Conservation (phyloP, 2,797 vertebrate species). For the Rhabdophis nuchalis region DNA sequence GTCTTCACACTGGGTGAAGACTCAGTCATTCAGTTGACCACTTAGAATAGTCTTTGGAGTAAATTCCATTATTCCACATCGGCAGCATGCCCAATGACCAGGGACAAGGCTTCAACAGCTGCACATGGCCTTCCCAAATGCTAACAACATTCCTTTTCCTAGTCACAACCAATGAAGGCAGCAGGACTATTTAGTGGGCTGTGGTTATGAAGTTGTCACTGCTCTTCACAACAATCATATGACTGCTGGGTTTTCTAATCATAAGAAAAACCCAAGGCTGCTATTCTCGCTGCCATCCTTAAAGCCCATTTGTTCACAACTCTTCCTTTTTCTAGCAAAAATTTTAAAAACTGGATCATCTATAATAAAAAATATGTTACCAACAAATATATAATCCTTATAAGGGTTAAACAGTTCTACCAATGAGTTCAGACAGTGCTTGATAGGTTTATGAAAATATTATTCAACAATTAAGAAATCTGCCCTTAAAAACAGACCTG, state of each 20-base stretch:
- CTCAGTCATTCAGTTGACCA: background rate
- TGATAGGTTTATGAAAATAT: conserved; percentile 21
- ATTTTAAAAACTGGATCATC: conserved; percentile 1
- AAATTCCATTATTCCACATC: background rate
- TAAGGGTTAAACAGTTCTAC: background rate
- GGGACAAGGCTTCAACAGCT: conserved; percentile 21
- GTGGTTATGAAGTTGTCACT: background rate
- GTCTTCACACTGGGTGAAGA: background rate
- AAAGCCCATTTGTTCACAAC: conserved; percentile 15
- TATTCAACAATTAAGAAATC: conserved; percentile 17
- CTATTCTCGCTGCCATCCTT: background rate
- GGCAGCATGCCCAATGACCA: background rate
- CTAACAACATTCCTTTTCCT: conserved; percentile 19
- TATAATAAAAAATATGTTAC: background rate
- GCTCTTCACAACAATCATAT: background rate
- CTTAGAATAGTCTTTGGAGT: background rate
- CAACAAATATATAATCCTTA: background rate
- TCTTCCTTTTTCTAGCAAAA: conserved; percentile 20
- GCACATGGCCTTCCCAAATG: conserved; percentile 28
- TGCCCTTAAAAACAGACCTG: conserved; percentile 1
- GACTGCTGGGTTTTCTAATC: background rate
- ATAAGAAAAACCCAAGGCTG: background rate
- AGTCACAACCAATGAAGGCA: background rate
- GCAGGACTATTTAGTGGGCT: background rate
- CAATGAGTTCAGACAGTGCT: background rate